Evolutionary conservation across 1,140 invertebrate genomes (phyloP).

Genomic region (Hycleus phaleratus): DNA sequence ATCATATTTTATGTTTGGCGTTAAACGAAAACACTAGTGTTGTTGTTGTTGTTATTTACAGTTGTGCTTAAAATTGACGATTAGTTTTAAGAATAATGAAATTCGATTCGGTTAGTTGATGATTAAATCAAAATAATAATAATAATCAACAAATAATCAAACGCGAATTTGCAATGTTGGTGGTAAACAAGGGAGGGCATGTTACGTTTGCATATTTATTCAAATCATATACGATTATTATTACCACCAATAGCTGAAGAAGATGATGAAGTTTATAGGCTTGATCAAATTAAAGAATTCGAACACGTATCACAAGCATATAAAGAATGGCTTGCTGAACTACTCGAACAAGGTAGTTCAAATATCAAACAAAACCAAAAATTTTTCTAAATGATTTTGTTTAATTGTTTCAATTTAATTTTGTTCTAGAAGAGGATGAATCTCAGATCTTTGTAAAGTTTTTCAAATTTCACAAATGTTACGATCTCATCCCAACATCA

Average conservation of each 20-base stretch:
- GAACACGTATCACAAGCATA: conserved; percentile 64
- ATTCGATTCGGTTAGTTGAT: too few relatives aligned
- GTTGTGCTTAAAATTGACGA: too few relatives aligned
- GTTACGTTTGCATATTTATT: conserved; percentile 73
- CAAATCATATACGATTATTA: conserved; percentile 56
- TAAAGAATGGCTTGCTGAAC: conserved; percentile 62
- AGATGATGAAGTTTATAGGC: conserved; percentile 61
- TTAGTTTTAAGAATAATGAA: too few relatives aligned
- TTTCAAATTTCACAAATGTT: conserved; percentile 99
- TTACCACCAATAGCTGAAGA: conserved; percentile 38
- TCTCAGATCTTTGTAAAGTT: conserved; percentile 96
- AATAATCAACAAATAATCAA: too few relatives aligned
- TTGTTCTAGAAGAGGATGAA: conserved; percentile 81
- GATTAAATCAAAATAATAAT: too few relatives aligned
- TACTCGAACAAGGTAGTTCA: conserved; percentile 58
- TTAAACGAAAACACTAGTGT: too few relatives aligned
- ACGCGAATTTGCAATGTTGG: conserved; percentile 2
- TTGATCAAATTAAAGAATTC: conserved; percentile 80
- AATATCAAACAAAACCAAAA: background rate
- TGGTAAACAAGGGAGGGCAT: conserved; percentile 41
- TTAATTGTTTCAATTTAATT: background rate
- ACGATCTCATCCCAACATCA: conserved; percentile 98
- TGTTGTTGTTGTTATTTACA: too few relatives aligned
- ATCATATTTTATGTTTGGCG: too few relatives aligned
- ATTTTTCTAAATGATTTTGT: conserved; percentile 10